Evolutionary conservation across 2,113 vertebrate genomes (phyloP).

Genomic region (Melanostigma gelatinosum): DNA sequence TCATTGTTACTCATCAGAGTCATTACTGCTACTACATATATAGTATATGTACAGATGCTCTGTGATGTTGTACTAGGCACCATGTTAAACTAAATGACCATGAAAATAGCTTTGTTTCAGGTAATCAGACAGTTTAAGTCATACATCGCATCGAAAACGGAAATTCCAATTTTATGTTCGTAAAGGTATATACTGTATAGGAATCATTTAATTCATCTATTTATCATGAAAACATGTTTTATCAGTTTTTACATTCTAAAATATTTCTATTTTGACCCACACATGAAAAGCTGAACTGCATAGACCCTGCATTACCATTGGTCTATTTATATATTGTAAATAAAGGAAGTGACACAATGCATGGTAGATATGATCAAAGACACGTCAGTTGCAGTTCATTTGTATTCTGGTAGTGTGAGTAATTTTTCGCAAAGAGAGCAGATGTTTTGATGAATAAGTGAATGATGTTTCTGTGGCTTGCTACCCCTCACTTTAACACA

Average conservation of each 20-base stretch:
- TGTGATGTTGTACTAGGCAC: not conserved
- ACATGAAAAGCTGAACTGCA: not conserved
- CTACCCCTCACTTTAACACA: not conserved
- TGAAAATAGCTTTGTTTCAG: not conserved
- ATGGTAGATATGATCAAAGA: not conserved
- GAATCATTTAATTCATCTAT: not conserved
- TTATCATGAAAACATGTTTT: not conserved
- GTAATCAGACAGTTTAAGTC: not conserved
- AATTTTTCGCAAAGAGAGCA: not conserved
- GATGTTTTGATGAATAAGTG: conserved; percentile 1
- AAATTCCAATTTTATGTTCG: not conserved
- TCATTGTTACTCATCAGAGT: conserved; percentile 3
- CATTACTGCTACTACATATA: not conserved
- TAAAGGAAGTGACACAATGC: conserved; percentile 29
- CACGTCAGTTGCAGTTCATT: not conserved
- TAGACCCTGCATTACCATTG: not conserved
- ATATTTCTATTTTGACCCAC: not conserved
- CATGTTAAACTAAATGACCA: not conserved
- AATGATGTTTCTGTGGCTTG: conserved; percentile 12
- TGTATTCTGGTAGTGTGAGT: not conserved
- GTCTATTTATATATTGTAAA: conserved; percentile 3
- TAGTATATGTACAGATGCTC: not conserved
- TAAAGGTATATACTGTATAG: not conserved
- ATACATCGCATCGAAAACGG: not conserved
- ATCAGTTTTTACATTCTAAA: not conserved